A percentile compares a stretch with the other conserved stretches of the same genome.
These are phyloP conservation scores for Corythornis cristatus DNA, from an alignment of 2,113 vertebrate species.

Conservation along the genomic window DNA sequence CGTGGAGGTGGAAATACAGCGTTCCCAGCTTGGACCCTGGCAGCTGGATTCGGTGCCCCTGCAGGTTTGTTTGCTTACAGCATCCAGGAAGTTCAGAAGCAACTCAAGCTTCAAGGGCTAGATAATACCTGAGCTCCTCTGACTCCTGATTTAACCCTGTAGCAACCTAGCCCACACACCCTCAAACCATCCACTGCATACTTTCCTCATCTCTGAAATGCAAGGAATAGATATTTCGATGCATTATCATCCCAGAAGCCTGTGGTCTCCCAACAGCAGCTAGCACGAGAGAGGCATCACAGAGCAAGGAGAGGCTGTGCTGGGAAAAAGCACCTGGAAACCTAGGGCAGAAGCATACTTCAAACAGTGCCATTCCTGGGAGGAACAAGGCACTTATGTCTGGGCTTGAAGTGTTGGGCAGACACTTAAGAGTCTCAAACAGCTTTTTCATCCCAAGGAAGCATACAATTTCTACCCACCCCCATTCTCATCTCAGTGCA, in stretches of 20 bases:
- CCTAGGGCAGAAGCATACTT: neutral
- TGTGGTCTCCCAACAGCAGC: neutral
- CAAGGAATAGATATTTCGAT: neutral
- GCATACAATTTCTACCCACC: neutral
- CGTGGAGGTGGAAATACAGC: neutral
- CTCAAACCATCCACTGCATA: neutral
- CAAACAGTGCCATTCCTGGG: neutral
- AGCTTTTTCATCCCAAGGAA: neutral
- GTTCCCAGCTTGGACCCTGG: neutral
- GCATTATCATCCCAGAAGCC: neutral
- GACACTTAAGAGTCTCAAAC: neutral
- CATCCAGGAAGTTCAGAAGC: slow-evolving; percentile 7
- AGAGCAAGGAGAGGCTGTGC: neutral
- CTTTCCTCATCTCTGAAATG: neutral
- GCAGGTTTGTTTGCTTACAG: slow-evolving; percentile 29
- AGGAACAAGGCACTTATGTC: neutral
- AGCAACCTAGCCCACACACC: neutral
- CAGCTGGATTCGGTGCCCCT: neutral
- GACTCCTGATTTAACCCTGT: neutral
- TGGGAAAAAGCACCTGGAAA: neutral
- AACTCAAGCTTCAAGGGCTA: slow-evolving; percentile 6
- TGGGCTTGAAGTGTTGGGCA: neutral
- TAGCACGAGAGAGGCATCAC: neutral
- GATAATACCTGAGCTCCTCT: neutral
- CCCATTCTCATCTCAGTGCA: neutral